These are phyloP conservation scores for Lepisosteus oculatus DNA, from an alignment of 2,113 vertebrate species.

Conservation along the genomic window DNA sequence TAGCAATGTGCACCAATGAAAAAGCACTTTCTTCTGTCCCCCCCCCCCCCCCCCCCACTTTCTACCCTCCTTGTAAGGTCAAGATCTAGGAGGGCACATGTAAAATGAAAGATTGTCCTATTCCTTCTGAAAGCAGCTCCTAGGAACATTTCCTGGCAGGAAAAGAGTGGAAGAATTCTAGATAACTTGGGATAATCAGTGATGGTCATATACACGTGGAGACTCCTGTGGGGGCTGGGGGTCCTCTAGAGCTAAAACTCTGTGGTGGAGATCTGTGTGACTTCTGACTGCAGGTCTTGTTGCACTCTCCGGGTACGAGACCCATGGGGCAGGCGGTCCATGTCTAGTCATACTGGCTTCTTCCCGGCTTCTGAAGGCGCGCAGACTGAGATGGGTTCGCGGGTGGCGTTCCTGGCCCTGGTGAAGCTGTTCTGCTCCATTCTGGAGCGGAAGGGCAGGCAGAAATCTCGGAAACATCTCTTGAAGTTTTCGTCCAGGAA, in stretches of 20 bases:
- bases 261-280: constrained; percentile 74
- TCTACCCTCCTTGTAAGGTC: neutral
- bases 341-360: constrained; percentile 76
- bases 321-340: constrained; percentile 45
- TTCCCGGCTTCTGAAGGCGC: constrained; percentile 51
- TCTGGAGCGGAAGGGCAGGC: constrained; percentile 69
- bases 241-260: constrained; percentile 49
- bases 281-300: constrained; percentile 66
- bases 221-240: neutral
- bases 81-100: neutral
- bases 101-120: neutral
- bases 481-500: constrained; percentile 97
- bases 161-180: no score
- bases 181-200: neutral
- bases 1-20: no score
- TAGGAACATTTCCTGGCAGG: no score
- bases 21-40: no score
- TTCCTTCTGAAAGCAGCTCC: neutral
- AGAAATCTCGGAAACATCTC: constrained; percentile 91
- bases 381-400: constrained; percentile 76
- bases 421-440: constrained; percentile 77
- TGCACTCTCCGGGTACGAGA: constrained; percentile 45
- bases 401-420: constrained; percentile 59
- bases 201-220: constrained; percentile 4
- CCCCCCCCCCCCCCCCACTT: no score